A percentile compares a stretch with the other conserved stretches of the same genome.
Evolutionary conservation across 2,113 vertebrate species (phyloP).

Genomic region (Lonchura striata): DNA sequence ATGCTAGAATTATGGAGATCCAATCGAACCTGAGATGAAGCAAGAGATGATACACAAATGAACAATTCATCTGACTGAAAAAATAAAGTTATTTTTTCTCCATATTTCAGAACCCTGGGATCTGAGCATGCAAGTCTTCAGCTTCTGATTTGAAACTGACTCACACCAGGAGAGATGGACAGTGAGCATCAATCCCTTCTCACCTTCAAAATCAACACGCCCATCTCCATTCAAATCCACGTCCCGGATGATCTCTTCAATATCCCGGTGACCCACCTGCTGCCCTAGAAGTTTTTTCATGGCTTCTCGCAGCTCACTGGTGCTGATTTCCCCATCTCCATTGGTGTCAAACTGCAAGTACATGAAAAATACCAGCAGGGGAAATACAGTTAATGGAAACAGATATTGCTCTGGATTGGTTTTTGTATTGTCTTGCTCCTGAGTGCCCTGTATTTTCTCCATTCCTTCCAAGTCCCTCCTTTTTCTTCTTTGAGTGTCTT

Average conservation of each 20-base stretch:
- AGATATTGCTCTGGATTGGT: background rate
- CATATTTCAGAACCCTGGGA: background rate
- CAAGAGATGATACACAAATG: background rate
- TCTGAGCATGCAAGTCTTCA: background rate
- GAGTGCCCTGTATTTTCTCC: background rate
- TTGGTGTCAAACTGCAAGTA: slow-evolving; percentile 91
- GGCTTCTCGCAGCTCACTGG: slow-evolving; percentile 91
- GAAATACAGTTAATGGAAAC: background rate
- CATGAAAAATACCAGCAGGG: background rate
- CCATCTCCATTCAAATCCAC: slow-evolving; percentile 97
- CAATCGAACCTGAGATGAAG: background rate
- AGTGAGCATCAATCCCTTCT: background rate
- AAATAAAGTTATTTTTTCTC: background rate
- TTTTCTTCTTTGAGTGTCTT: background rate
- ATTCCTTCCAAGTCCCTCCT: background rate
- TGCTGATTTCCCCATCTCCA: slow-evolving; percentile 95
- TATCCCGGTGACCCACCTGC: slow-evolving; percentile 93
- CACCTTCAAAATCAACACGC: slow-evolving; percentile 97
- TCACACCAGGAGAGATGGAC: background rate
- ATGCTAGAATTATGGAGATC: background rate
- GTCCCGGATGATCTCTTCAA: slow-evolving; percentile 95
- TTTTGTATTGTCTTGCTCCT: background rate
- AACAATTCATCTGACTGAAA: background rate
- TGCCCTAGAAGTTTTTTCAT: slow-evolving; percentile 97
- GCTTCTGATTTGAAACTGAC: background rate